Percentiles rank a stretch among this genome's conserved stretches.
Conservation (phyloP, 2,113 vertebrate genomes). For the Stegostoma tigrinum region DNA sequence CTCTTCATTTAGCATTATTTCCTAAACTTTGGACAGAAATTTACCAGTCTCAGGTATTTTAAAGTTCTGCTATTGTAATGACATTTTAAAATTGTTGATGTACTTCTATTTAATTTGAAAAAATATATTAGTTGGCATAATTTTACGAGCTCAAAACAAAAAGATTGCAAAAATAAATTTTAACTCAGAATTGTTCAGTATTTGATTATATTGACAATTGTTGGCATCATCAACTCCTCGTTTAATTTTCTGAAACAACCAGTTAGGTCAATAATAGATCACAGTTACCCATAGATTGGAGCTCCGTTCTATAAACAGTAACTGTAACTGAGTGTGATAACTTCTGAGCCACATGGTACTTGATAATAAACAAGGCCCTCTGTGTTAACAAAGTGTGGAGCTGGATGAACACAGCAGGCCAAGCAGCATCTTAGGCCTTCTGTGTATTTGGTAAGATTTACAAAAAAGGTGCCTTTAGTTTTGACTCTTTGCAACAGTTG, state of each 20-base stretch:
- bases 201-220: background rate
- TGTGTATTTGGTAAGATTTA: background rate
- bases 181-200: background rate
- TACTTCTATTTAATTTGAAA: background rate
- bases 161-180: background rate
- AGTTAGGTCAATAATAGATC: background rate
- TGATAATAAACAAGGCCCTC: background rate
- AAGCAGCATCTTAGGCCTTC: too few species aligned
- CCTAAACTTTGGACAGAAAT: slow-evolving; percentile 98
- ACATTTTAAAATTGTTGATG: slow-evolving; percentile 10
- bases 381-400: too few species aligned
- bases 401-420: too few species aligned
- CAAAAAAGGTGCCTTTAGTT: background rate
- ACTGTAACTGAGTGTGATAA: background rate
- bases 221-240: background rate
- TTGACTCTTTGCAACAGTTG: background rate
- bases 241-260: background rate
- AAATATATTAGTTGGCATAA: background rate
- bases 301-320: background rate
- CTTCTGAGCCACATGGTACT: background rate
- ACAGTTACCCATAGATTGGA: background rate
- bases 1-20: slow-evolving; percentile 87
- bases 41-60: slow-evolving; percentile 83
- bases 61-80: background rate
- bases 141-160: background rate